Base-by-base conservation (phyloP, 2,797 vertebrate genomes). In the Malurus splendens region DNA sequence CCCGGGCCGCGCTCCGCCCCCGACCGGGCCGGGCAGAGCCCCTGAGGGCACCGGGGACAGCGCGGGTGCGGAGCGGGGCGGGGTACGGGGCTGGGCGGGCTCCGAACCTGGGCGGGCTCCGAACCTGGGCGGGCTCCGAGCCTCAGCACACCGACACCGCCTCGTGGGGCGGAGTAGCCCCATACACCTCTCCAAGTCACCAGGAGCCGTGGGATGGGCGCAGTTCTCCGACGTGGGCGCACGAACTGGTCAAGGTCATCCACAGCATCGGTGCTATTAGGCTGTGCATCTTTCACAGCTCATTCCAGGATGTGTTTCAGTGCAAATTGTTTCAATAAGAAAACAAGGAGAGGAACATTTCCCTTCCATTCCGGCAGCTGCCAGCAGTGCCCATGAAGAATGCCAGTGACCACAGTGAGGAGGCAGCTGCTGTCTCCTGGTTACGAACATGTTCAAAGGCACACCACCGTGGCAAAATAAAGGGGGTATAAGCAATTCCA, bases 161-260 rank as follows among this genome's bases (percentile, higher is more conserved):
- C n/a, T 4, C 12, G 5, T 14, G 22, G 14, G 18, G 12, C 14
- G 2, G 7, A 3, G 3, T 7, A 30, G 10, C 14, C 64, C 27
- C 32, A 4, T 3, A 1, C 7, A 5, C 8, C 7, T 4, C 6
- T 7, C 15, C 5, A 0, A 3, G 33, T 15, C 51, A 1, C 10
- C 64, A 0, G 36, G 9, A 4, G 3, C 13, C 14, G 4, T 3
- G 41, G 15, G 2, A 0, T 0, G 30, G 2, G 0, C 10, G 5
- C 51, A 3, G 12, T 1, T 18, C 57, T 3, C 41, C 3, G 10
- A 2, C 8, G 16, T 4, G 32, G 5, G 13, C 62, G 22, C 3
- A 12, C 9, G 9, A 23, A 3, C 9, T 4, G 50, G 2, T 10
- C 23, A 22, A 20, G 4, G 13, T 4, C 1, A 16, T 11, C 6